Base-by-base conservation (phyloP, 1,140 invertebrate species). In the Drosophila lowei region DNA sequence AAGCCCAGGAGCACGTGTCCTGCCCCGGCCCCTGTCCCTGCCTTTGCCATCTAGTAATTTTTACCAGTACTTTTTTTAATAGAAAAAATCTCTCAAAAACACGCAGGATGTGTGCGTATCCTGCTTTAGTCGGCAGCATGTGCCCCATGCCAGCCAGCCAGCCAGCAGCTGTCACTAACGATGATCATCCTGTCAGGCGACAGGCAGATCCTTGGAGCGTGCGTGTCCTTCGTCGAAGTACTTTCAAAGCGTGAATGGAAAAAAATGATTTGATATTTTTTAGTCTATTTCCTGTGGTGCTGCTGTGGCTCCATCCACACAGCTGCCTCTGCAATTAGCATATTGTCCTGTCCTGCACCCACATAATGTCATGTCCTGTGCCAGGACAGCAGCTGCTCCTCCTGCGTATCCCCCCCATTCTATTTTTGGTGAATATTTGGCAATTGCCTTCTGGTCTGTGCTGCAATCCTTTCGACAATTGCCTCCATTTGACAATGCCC, bases 51-150 rank as follows among this genome's bases (percentile, higher is more conserved):
- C 78, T 70, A 83, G 71, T 63, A 81, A 57, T 46, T 55, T 67
- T 67, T 52, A 23, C 11, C 9, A 38, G 34, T 38, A 49, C 18
- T 49, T 62, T 88, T 88, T 88, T 89, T 88, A 88, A 84, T 89
- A 89, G 84, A 79, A 79, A 89, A 88, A 88, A 84, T 83, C 79
- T 85, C 60, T 63, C 59, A 85, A 71, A 68, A 44, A 38, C 66
- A 74, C 65, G 70, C 79, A 88, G 84, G 84, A 88, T 88, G 76
- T 72, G 72, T 76, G 72, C 79, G 81, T 88, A 83, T 81, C 84
- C 84, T 88, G 79, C 76, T 84, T 81, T 73, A 71, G 84, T 50
- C 59, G 60, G 44, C 65, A 52, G 76, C 79, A 85, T 84, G 80
- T 84, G 79, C 68, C 83, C 50, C 58, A 61, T 73, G 55, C 78